Percentiles rank a stretch among this genome's conserved stretches.
These are phyloP conservation scores for Heliconius hermathena DNA, from an alignment of 1,140 invertebrate species.

Conservation along the genomic window DNA sequence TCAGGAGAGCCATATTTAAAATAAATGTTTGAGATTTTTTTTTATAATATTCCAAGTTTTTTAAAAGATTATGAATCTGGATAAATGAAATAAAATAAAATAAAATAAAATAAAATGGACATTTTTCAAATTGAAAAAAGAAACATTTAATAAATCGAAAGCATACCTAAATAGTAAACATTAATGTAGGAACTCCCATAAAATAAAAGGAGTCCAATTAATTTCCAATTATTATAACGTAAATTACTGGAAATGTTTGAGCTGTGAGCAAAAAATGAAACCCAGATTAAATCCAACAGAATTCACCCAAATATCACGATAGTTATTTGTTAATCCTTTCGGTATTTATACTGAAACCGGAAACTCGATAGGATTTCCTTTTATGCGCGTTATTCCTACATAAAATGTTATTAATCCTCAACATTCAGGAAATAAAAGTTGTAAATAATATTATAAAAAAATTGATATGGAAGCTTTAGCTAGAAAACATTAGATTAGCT, in stretches of 20 bases:
- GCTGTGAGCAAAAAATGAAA: neutral
- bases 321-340: neutral
- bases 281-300: neutral
- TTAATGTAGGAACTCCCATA: too few relatives aligned
- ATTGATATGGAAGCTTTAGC: neutral
- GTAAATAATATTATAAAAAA: neutral
- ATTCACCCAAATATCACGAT: neutral
- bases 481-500: too few relatives aligned
- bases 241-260: neutral
- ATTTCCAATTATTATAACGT: neutral
- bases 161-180: too few relatives aligned
- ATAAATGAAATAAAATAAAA: too few relatives aligned
- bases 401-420: neutral
- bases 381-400: neutral
- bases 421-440: neutral
- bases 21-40: too few relatives aligned
- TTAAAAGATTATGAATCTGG: too few relatives aligned
- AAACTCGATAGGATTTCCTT: neutral
- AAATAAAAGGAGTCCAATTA: too few relatives aligned
- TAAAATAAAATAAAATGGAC: too few relatives aligned
- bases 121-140: too few relatives aligned
- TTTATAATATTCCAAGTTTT: too few relatives aligned
- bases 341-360: conserved; percentile 6
- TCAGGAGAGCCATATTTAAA: too few relatives aligned
- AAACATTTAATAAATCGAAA: too few relatives aligned